These are phyloP conservation scores for Tetragnatha versicolor DNA, from an alignment of 1,140 invertebrate genomes.

Conservation along the genomic window DNA sequence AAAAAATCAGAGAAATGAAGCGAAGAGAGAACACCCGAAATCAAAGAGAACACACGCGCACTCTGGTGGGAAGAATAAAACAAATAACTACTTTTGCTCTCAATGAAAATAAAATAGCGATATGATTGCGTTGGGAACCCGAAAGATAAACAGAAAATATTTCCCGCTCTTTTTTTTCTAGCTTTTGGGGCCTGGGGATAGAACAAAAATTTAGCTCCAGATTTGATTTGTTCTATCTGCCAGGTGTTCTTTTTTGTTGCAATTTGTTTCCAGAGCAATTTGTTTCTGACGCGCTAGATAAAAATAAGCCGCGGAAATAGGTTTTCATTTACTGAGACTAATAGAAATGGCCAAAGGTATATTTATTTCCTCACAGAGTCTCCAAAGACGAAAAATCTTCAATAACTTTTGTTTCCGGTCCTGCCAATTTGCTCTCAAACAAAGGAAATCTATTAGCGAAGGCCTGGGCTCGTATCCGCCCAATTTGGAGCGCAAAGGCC, in stretches of 20 bases:
- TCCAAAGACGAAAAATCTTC: background rate
- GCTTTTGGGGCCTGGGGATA: background rate
- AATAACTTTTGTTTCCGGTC: background rate
- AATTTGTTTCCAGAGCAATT: constrained; percentile 14
- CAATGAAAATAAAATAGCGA: constrained; percentile 34
- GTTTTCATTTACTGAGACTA: constrained; percentile 8
- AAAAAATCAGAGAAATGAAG: background rate
- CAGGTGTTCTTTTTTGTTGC: background rate
- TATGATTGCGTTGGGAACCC: constrained; percentile 11
- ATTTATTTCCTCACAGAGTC: background rate
- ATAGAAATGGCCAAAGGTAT: constrained; percentile 2
- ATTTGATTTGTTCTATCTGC: constrained; percentile 30
- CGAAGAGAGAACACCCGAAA: background rate
- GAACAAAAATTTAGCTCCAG: constrained; percentile 23
- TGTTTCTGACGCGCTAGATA: constrained; percentile 3
- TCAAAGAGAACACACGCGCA: background rate
- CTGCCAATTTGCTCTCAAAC: background rate
- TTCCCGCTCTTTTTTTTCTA: background rate
- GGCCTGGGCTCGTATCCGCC: no score
- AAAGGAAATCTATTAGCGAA: no score
- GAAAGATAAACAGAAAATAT: constrained; percentile 16
- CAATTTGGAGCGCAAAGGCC: no score
- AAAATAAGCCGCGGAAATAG: constrained; percentile 24
- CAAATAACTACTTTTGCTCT: constrained; percentile 13
- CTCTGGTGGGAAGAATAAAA: background rate